Evolutionary conservation across 1,140 invertebrate genomes (phyloP), one percentile per base, ranked within the genome.

Genomic region (Wiebesia pumilae): DNA sequence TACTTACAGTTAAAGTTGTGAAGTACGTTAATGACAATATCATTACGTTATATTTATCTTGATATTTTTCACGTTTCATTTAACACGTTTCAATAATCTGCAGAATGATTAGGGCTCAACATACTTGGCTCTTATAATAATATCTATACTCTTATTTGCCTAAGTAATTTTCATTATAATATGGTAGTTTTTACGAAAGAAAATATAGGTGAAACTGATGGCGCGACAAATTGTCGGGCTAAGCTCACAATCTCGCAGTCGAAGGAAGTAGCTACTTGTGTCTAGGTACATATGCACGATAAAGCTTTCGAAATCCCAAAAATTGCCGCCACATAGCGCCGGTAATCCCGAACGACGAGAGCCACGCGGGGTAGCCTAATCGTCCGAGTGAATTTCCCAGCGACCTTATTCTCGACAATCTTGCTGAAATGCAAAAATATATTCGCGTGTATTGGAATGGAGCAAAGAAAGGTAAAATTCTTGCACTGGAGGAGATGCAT

Each of bases 351-450:
- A 27, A 58, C 79, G 71, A 67, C 75, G 87, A 54, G 43, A 75
- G 43, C 83, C 75, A 19, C 40, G 67, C 81, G 43, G 47, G 19
- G 58, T 47, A 54, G 81, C 83, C 87, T 87, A 87, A 87, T 87
- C 87, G 83, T 77, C 80, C 84, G 73, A 85, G 79, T 87, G 78
- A 87, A 87, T 87, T 87, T 80, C 51, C 67, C 47, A 24, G 77
- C 73, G 84, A 85, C 84, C 84, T 47, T 81, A 51, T 85, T 81
- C 78, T 40, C 19, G 47, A 47, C 84, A 73, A 58, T 81, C 65
- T 73, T 47, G 84, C 77, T 73, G 84, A 85, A 81, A 85, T 73
- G 84, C 84, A 73, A 85, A 81, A 85, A 85, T 85, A 71, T 85
- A 80, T 85, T 80, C 83, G 78, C 84, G 58, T 54, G n/a, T 43